phyloP scores from a whole-genome alignment of 2,113 vertebrate genomes.

The Paedocypris sp. region DNA sequence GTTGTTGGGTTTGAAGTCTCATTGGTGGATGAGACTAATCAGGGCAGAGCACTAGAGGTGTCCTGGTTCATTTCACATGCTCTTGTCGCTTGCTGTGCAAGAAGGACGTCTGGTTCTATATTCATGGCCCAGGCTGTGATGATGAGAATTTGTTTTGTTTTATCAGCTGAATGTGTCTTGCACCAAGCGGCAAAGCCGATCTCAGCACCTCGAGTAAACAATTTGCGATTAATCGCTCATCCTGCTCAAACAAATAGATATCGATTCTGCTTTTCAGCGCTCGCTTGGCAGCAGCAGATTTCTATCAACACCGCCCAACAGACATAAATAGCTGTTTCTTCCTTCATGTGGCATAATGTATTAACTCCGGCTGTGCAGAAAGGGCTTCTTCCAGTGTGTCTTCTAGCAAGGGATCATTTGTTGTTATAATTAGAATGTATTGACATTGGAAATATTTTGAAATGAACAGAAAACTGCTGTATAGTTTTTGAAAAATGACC shows the following conservation, averaged over 20 bases:
- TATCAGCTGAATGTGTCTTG: conserved; percentile 21
- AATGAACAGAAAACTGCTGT: too few species aligned
- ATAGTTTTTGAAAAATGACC: too few species aligned
- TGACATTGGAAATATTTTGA: too few species aligned
- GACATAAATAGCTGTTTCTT: not conserved
- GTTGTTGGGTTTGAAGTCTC: not conserved
- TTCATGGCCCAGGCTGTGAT: conserved; percentile 20
- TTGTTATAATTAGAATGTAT: not conserved
- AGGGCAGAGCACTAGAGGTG: conserved; percentile 7
- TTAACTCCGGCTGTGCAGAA: not conserved
- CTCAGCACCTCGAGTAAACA: conserved; percentile 40
- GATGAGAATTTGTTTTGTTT: conserved; percentile 26
- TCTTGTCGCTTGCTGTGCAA: conserved; percentile 28
- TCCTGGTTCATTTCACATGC: conserved; percentile 25
- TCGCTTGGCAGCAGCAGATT: not conserved
- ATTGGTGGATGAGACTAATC: conserved; percentile 21
- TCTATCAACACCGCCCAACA: not conserved
- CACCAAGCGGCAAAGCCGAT: conserved; percentile 34
- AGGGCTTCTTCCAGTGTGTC: not conserved
- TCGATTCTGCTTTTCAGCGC: conserved; percentile 42
- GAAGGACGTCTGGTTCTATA: conserved; percentile 27
- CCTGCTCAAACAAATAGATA: conserved; percentile 43
- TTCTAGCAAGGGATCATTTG: not conserved
- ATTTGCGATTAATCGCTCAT: conserved; percentile 34
- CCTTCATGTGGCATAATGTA: not conserved